Evolutionary conservation across 2,888 invertebrate genomes (phyloP).

Genomic region (Leucozona laternaria): DNA sequence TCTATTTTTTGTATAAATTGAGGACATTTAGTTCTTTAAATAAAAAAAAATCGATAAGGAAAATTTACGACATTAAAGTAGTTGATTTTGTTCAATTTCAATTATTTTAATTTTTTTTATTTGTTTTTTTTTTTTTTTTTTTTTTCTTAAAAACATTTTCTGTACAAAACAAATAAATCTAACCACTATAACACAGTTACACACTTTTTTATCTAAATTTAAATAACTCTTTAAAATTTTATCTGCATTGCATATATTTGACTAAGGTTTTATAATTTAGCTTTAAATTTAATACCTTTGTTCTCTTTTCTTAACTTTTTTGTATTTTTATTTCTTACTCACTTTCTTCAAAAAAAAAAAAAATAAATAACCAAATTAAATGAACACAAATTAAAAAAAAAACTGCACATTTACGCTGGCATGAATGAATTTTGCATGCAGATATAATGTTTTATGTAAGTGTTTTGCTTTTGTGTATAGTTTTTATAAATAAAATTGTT

Average conservation of each 20-base stretch:
- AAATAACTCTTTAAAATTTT: not conserved
- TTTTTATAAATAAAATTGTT: constrained; percentile 13
- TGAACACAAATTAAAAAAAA: constrained; percentile 31
- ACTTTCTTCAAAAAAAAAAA: constrained; percentile 31
- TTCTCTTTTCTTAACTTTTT: constrained; percentile 22
- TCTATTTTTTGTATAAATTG: too few species aligned
- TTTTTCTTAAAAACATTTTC: constrained; percentile 21
- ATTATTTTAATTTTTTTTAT: constrained; percentile 19
- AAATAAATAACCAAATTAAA: constrained; percentile 23
- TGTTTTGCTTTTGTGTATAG: constrained; percentile 62
- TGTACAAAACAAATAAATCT: constrained; percentile 4
- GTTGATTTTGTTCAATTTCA: not conserved
- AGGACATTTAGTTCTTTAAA: too few species aligned
- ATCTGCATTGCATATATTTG: not conserved
- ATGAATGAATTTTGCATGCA: constrained; percentile 71
- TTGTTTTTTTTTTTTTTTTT: constrained; percentile 8
- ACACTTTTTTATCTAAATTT: not conserved
- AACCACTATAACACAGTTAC: not conserved
- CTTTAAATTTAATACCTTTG: not conserved
- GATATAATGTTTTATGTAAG: constrained; percentile 71
- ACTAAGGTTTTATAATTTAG: not conserved
- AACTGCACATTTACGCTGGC: constrained; percentile 60
- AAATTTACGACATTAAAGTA: too few species aligned
- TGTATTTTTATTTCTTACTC: constrained; percentile 12
- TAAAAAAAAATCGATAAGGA: too few species aligned